These are phyloP conservation scores for Pomacea maculata DNA, from an alignment of 1,140 invertebrate species.

Conservation along the genomic window DNA sequence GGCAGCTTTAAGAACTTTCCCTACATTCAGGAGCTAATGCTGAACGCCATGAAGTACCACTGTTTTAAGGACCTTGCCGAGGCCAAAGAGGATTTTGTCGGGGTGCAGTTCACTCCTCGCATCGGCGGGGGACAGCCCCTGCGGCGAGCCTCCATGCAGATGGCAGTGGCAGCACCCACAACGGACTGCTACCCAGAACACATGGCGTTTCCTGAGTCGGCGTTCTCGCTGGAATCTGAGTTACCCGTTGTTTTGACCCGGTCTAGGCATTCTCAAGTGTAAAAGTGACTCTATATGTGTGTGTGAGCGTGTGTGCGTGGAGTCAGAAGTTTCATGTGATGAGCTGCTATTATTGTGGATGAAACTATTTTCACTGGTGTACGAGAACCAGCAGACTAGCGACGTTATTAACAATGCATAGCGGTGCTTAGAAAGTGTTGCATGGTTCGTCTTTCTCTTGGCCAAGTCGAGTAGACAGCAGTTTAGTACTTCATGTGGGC, in stretches of 20 bases:
- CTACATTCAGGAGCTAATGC: slow-evolving; percentile 51
- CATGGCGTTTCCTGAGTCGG: neutral
- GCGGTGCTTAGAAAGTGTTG: no score
- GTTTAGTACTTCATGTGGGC: no score
- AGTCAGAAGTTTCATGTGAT: no score
- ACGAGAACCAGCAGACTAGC: no score
- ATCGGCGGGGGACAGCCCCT: slow-evolving; percentile 13
- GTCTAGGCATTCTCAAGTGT: slow-evolving; percentile 7
- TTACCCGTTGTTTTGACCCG: neutral
- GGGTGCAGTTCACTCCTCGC: slow-evolving; percentile 45
- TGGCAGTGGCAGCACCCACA: neutral
- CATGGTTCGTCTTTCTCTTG: no score
- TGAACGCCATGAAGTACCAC: slow-evolving; percentile 55
- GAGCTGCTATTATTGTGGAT: no score
- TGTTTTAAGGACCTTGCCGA: slow-evolving; percentile 60
- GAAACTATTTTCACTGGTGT: no score
- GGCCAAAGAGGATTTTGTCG: slow-evolving; percentile 53
- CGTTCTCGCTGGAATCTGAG: neutral
- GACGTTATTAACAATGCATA: no score
- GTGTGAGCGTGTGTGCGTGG: slow-evolving; percentile 4
- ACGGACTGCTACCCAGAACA: neutral
- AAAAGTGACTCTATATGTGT: slow-evolving; percentile 9
- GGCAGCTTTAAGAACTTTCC: slow-evolving; percentile 61
- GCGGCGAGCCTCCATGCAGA: slow-evolving; percentile 18
- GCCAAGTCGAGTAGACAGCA: no score